These are phyloP conservation scores for Mormyrops boulengeri DNA, from an alignment of 2,797 vertebrate species.

Conservation along the genomic window DNA sequence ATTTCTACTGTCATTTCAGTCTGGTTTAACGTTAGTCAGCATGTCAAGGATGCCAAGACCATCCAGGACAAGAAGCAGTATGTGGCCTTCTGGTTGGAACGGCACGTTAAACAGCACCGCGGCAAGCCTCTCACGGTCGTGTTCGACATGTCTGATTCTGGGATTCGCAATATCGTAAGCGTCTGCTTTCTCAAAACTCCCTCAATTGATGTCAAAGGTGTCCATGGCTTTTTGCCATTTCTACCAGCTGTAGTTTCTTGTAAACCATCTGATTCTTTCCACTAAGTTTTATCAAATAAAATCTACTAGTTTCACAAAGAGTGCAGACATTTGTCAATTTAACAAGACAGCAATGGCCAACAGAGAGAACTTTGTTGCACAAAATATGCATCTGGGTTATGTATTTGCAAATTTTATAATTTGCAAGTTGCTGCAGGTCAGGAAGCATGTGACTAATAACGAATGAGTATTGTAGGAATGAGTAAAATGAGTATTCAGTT, in stretches of 20 bases:
- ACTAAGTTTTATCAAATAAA: background rate
- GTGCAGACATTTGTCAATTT: background rate
- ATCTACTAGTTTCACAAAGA: background rate
- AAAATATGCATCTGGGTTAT: background rate
- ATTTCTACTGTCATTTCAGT: slow-evolving; percentile 56
- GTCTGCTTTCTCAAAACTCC: background rate
- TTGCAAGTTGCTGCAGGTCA: background rate
- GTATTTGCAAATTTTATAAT: background rate
- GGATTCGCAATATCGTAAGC: slow-evolving; percentile 88
- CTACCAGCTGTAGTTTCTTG: background rate
- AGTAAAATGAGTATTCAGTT: background rate
- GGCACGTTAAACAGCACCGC: slow-evolving; percentile 82
- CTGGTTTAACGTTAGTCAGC: slow-evolving; percentile 90
- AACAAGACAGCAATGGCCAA: background rate
- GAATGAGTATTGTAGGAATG: background rate
- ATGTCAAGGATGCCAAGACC: slow-evolving; percentile 79
- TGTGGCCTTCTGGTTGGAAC: slow-evolving; percentile 93
- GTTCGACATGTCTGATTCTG: slow-evolving; percentile 91
- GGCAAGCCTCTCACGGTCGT: slow-evolving; percentile 89
- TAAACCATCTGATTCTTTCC: background rate
- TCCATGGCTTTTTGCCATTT: background rate
- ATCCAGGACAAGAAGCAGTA: slow-evolving; percentile 86
- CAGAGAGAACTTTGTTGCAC: background rate
- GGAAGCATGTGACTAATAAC: background rate
- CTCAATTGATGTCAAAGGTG: background rate